Evolutionary conservation across 92 coral and sea anemone species (phyloP).

Genomic region (Phymanthus crucifer): DNA sequence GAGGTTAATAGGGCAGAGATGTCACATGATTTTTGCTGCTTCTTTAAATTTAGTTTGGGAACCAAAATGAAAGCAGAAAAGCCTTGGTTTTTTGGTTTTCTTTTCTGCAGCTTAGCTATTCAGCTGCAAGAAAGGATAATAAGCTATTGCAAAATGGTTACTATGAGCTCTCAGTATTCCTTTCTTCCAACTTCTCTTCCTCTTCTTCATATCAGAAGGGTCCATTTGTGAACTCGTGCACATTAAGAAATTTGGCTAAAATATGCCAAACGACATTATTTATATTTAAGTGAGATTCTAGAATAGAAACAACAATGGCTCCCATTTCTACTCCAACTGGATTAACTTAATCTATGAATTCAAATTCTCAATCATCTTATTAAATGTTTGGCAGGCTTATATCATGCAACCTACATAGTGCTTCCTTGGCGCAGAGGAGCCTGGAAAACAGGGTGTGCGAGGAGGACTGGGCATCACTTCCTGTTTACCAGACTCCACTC

Average conservation of each 20-base stretch:
- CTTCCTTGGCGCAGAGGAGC: neutral
- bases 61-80: too few species aligned
- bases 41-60: too few species aligned
- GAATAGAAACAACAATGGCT: slow-evolving; percentile 31
- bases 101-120: too few species aligned
- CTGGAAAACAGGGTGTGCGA: neutral
- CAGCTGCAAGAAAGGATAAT: too few species aligned
- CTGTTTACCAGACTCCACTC: neutral
- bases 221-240: neutral
- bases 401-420: neutral
- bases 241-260: slow-evolving; percentile 9
- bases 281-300: slow-evolving; percentile 16
- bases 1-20: too few species aligned
- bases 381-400: slow-evolving; percentile 20
- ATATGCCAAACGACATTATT: slow-evolving; percentile 12
- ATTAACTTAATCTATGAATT: slow-evolving; percentile 41
- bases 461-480: slow-evolving; percentile 2
- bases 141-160: neutral
- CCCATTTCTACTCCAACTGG: slow-evolving; percentile 9
- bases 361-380: slow-evolving; percentile 10
- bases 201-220: neutral
- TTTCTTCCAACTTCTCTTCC: neutral
- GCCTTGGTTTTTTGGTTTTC: too few species aligned
- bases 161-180: neutral
- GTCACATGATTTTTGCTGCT: too few species aligned